phyloP scores from a whole-genome alignment of 2,888 invertebrate species.

The Lepidocyrtinus sp. region DNA sequence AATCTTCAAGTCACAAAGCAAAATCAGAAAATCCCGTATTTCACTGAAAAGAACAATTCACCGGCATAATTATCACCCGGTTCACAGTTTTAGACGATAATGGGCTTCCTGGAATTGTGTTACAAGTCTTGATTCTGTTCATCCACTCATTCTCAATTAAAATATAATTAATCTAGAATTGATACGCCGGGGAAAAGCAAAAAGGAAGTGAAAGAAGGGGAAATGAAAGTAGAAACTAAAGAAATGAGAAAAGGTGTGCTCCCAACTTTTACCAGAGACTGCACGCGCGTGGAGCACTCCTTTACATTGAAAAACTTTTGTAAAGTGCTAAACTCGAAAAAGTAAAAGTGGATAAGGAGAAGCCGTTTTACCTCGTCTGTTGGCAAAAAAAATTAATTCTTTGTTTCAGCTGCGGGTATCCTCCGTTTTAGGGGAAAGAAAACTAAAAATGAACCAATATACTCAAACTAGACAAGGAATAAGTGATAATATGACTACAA shows the following conservation, averaged over 20 bases:
- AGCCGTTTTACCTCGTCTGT: not conserved
- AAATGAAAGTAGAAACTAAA: not conserved
- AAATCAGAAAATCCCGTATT: not conserved
- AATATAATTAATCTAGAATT: conserved; percentile 55
- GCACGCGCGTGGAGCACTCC: too few species aligned
- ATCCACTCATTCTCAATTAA: conserved; percentile 55
- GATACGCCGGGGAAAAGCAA: conserved; percentile 19
- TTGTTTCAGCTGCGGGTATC: conserved; percentile 29
- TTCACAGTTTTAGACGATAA: not conserved
- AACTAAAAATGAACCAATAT: not conserved
- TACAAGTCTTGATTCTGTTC: conserved; percentile 13
- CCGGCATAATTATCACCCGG: not conserved
- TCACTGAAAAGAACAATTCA: not conserved
- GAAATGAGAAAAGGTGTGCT: not conserved
- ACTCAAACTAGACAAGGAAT: conserved; percentile 35
- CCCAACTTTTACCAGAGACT: too few species aligned
- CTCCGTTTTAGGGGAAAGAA: conserved; percentile 1
- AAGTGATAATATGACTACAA: conserved; percentile 39
- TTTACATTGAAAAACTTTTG: too few species aligned
- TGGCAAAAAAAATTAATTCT: too few species aligned
- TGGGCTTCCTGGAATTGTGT: not conserved
- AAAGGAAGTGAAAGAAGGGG: conserved; percentile 21
- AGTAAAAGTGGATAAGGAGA: conserved; percentile 37
- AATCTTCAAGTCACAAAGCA: not conserved
- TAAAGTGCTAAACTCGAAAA: conserved; percentile 7